Conservation (phyloP, 2,797 vertebrate species). For the Hydrophis major region DNA sequence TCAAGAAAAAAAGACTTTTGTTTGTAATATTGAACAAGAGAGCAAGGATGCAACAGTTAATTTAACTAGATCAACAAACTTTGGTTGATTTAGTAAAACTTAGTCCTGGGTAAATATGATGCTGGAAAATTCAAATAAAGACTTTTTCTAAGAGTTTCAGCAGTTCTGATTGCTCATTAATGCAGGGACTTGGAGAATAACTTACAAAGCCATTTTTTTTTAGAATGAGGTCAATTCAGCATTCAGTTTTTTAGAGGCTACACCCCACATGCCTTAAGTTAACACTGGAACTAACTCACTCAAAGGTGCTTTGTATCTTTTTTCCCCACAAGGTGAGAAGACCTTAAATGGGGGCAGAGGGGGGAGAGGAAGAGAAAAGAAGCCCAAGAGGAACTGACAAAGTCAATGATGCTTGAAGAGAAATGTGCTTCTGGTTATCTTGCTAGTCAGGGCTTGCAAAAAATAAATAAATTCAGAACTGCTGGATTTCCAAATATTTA, state of each 20-base stretch:
- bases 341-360: background rate
- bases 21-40: background rate
- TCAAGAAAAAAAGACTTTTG: background rate
- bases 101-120: background rate
- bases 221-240: background rate
- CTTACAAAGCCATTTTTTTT: background rate
- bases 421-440: background rate
- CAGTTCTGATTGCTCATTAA: background rate
- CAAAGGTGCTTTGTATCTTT: background rate
- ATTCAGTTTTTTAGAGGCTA: background rate
- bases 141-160: background rate
- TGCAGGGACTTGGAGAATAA: background rate
- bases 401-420: background rate
- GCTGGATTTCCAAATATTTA: constrained; percentile 12
- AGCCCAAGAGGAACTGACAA: background rate
- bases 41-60: background rate
- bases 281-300: background rate
- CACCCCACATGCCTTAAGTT: background rate
- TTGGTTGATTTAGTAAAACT: background rate
- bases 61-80: background rate
- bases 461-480: background rate
- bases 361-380: background rate
- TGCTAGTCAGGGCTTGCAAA: background rate
- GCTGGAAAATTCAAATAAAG: background rate
- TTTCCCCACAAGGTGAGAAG: background rate